These are phyloP conservation scores for Kuschelorhynchus macadamiae DNA, from an alignment of 2,888 invertebrate species.

Conservation along the genomic window DNA sequence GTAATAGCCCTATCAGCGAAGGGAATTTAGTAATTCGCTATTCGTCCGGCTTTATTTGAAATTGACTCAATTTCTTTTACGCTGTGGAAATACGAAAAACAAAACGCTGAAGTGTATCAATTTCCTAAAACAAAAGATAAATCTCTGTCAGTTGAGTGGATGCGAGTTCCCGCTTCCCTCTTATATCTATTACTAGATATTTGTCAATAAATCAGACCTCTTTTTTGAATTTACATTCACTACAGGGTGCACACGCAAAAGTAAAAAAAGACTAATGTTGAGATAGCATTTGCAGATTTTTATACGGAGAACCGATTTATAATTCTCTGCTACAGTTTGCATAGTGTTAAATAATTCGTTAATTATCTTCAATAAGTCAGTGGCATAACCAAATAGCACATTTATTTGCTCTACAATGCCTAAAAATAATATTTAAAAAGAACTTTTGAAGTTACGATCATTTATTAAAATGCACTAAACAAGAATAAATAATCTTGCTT, in stretches of 20 bases:
- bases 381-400: no score
- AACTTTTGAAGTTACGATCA: no score
- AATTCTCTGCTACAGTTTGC: no score
- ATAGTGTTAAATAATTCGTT: no score
- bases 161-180: slow-evolving; percentile 45
- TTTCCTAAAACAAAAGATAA: slow-evolving; percentile 55
- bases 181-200: slow-evolving; percentile 54
- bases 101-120: slow-evolving; percentile 46
- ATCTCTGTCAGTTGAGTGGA: slow-evolving; percentile 49
- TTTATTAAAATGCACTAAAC: no score
- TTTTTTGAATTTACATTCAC: slow-evolving; percentile 13
- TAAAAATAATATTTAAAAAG: no score
- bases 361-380: no score
- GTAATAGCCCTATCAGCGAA: background rate
- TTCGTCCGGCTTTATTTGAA: slow-evolving; percentile 26
- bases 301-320: no score
- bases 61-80: slow-evolving; percentile 31
- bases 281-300: no score
- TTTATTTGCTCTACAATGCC: no score
- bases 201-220: slow-evolving; percentile 57
- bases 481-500: no score
- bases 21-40: slow-evolving; percentile 1
- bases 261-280: background rate
- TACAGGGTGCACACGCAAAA: slow-evolving; percentile 1
- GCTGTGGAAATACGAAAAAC: slow-evolving; percentile 24